phyloP scores from a whole-genome alignment of 2,888 invertebrate species.

The Habrosyne pyritoides region DNA sequence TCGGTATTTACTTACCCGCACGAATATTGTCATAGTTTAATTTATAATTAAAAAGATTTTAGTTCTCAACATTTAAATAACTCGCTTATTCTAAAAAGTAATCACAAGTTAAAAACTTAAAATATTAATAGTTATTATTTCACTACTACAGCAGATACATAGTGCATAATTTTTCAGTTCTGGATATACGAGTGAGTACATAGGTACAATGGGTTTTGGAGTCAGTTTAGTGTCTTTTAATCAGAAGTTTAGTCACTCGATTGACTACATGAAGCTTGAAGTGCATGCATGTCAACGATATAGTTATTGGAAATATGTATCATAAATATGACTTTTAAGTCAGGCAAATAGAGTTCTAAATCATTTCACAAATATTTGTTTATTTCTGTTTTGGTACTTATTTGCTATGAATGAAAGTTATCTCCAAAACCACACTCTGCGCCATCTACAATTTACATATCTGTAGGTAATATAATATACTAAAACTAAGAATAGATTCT shows the following conservation, averaged over 20 bases:
- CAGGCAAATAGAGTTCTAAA: too few relatives aligned
- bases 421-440: background rate
- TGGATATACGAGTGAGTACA: conserved; percentile 26
- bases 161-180: conserved; percentile 39
- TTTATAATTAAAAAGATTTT: conserved; percentile 25
- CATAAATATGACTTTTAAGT: too few relatives aligned
- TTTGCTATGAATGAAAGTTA: background rate
- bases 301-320: too few relatives aligned
- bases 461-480: conserved; percentile 11
- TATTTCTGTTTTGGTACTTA: too few relatives aligned
- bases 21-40: conserved; percentile 55
- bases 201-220: conserved; percentile 14
- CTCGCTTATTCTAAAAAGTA: conserved; percentile 34
- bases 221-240: background rate
- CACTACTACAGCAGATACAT: conserved; percentile 29
- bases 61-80: conserved; percentile 22
- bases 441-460: background rate
- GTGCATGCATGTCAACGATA: background rate
- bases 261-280: too few relatives aligned
- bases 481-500: conserved; percentile 27
- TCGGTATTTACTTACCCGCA: conserved; percentile 46
- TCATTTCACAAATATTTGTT: too few relatives aligned
- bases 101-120: conserved; percentile 29
- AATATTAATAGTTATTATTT: conserved; percentile 22
- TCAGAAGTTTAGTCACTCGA: background rate